Percentiles rank a stretch among this genome's conserved stretches.
phyloP scores from a whole-genome alignment of 92 coral and sea anemone species.

The Galaxea fascicularis region DNA sequence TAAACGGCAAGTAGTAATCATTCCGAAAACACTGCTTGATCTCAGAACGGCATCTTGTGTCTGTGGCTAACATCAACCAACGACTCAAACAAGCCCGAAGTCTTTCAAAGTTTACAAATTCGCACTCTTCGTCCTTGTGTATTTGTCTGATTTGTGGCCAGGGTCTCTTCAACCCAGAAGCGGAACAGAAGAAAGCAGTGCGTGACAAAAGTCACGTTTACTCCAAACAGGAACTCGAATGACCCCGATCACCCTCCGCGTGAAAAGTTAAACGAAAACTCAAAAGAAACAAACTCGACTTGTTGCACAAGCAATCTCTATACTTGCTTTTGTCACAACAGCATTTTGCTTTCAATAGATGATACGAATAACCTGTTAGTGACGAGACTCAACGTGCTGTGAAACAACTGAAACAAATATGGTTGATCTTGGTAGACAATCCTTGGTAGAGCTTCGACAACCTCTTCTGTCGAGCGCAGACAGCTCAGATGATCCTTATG shows the following conservation, averaged over 20 bases:
- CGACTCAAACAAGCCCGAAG: too few relatives aligned
- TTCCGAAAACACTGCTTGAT: too few relatives aligned
- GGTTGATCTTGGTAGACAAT: conserved; percentile 11
- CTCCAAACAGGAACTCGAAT: neutral
- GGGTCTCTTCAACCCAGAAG: too few relatives aligned
- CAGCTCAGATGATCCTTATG: conserved; percentile 6
- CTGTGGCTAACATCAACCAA: too few relatives aligned
- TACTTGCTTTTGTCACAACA: neutral
- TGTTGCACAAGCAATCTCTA: neutral
- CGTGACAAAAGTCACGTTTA: neutral
- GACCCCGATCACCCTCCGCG: neutral
- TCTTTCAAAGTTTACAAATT: too few relatives aligned
- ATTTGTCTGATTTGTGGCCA: too few relatives aligned
- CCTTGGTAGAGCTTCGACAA: conserved; percentile 9
- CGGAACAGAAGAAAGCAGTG: neutral
- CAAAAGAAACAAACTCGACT: too few relatives aligned
- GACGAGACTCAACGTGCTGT: neutral
- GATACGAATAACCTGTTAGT: neutral
- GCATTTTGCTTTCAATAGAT: neutral
- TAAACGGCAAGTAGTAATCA: too few relatives aligned
- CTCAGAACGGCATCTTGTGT: too few relatives aligned
- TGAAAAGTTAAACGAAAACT: too few relatives aligned
- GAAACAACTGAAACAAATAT: neutral
- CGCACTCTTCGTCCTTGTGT: too few relatives aligned
- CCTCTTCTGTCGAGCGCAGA: conserved; percentile 22